A percentile compares a stretch with the other conserved stretches of the same genome.
Evolutionary conservation across 1,140 invertebrate genomes (phyloP).

Genomic region (Drosophila littoralis): DNA sequence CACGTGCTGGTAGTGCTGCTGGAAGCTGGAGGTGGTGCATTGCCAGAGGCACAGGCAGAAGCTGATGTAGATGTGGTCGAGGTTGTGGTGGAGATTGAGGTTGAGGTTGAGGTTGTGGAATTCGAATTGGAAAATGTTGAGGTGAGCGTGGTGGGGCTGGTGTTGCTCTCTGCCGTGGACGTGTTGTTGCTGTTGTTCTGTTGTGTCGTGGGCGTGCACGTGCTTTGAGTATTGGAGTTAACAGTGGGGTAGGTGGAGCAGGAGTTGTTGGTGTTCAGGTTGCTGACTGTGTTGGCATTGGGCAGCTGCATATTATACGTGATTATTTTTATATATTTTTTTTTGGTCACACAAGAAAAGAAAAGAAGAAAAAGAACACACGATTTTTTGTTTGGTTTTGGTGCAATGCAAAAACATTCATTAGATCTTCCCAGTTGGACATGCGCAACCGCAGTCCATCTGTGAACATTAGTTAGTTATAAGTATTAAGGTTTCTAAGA

Average conservation of each 20-base stretch:
- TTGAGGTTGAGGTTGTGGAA: conserved; percentile 18
- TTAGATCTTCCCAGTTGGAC: conserved; percentile 14
- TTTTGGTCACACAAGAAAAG: conserved; percentile 70
- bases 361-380: conserved; percentile 77
- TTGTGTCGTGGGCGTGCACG: conserved; percentile 62
- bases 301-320: conserved; percentile 40
- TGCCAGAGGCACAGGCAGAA: conserved; percentile 38
- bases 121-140: conserved; percentile 20
- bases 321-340: conserved; percentile 37
- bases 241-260: conserved; percentile 49
- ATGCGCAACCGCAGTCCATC: neutral
- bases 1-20: conserved; percentile 59
- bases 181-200: conserved; percentile 52
- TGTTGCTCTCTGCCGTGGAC: conserved; percentile 47
- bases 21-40: conserved; percentile 44
- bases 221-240: conserved; percentile 63
- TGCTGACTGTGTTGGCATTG: conserved; percentile 40
- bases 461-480: neutral
- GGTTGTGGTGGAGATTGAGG: conserved; percentile 9
- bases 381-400: conserved; percentile 55
- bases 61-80: conserved; percentile 16
- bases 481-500: neutral
- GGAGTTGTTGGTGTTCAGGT: conserved; percentile 51
- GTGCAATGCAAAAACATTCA: conserved; percentile 49
- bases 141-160: conserved; percentile 29